Percentiles rank a stretch among this genome's conserved stretches.
phyloP scores from a whole-genome alignment of 2,797 vertebrate genomes.

The Spondyliosoma cantharus region DNA sequence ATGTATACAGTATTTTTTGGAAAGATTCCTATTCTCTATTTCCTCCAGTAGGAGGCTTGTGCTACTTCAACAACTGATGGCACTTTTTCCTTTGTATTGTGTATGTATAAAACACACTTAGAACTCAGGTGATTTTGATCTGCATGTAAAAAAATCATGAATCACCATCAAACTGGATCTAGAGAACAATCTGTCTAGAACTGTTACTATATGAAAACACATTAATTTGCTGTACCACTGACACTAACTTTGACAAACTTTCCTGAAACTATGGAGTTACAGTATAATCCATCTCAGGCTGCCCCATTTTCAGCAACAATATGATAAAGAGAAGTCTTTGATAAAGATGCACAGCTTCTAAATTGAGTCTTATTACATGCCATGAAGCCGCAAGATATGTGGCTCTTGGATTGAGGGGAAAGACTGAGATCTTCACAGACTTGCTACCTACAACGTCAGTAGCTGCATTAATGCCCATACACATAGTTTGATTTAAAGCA shows the following conservation, averaged over 20 bases:
- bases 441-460: neutral
- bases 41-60: neutral
- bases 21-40: too few species aligned
- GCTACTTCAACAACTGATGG: neutral
- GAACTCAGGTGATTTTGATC: neutral
- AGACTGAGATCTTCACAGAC: neutral
- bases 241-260: neutral
- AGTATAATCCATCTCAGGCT: neutral
- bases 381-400: neutral
- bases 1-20: too few species aligned
- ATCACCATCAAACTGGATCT: neutral
- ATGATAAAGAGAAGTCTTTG: too few species aligned
- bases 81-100: neutral
- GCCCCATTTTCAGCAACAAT: neutral
- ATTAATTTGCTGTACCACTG: neutral
- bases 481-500: constrained; percentile 1
- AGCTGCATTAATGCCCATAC: neutral
- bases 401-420: neutral
- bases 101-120: neutral
- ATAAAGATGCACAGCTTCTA: neutral
- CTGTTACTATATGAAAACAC: neutral
- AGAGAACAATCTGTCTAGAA: neutral
- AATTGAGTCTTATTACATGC: too few species aligned
- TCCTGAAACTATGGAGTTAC: neutral
- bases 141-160: neutral